phyloP scores from a whole-genome alignment of 2,888 invertebrate genomes.

The Timema podura region DNA sequence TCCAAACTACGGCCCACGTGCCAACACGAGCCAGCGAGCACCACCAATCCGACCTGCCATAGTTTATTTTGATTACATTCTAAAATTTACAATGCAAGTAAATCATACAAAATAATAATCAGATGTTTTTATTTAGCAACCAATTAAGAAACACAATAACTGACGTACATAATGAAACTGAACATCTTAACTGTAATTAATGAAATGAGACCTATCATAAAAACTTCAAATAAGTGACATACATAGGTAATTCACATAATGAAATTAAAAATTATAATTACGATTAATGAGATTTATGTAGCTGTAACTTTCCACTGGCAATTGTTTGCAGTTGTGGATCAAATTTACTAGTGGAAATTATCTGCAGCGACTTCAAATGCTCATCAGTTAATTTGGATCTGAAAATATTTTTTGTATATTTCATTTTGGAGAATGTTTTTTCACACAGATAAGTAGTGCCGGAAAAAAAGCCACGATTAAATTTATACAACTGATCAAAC shows the following conservation, averaged over 20 bases:
- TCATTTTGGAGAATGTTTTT: neutral
- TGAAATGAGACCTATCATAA: neutral
- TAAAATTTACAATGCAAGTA: too few species aligned
- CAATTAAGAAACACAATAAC: slow-evolving; percentile 7
- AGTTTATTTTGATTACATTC: too few species aligned
- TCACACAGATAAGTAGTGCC: slow-evolving; percentile 2
- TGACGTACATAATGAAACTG: neutral
- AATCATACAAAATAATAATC: too few species aligned
- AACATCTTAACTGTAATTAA: neutral
- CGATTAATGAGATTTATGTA: neutral
- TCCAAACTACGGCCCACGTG: too few species aligned
- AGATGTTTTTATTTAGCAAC: too few species aligned
- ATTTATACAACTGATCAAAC: neutral
- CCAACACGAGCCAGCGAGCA: too few species aligned
- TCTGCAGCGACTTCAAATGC: slow-evolving; percentile 1
- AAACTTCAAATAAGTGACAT: neutral
- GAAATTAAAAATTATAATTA: neutral
- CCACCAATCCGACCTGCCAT: too few species aligned
- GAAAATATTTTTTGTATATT: neutral
- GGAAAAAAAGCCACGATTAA: neutral
- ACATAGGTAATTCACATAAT: slow-evolving; percentile 1
- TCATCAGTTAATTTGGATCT: slow-evolving; percentile 2
- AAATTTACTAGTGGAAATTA: slow-evolving; percentile 7
- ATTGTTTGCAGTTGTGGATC: neutral
- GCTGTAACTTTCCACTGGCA: neutral